Conservation (phyloP, 2,797 vertebrate species). For the Allobates femoralis region DNA sequence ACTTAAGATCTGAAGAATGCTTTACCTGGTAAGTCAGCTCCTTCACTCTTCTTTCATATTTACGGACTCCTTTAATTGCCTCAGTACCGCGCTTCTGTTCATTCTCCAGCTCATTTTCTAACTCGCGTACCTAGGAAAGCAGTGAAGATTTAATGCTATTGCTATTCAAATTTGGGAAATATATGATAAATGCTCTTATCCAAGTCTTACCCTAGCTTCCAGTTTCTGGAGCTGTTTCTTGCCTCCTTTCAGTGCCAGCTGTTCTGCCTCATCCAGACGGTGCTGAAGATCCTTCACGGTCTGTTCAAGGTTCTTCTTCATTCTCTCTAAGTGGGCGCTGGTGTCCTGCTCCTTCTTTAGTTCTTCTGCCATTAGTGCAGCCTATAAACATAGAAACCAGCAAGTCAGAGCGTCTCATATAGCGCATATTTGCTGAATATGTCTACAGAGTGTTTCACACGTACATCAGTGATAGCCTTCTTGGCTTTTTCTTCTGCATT, state of each 20-base stretch:
- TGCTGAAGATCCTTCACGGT: slow-evolving; percentile 81
- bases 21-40: slow-evolving; percentile 90
- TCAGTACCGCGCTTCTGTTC: slow-evolving; percentile 78
- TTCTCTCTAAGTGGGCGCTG: slow-evolving; percentile 84
- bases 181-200: background rate
- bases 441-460: slow-evolving; percentile 46
- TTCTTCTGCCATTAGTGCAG: slow-evolving; percentile 85
- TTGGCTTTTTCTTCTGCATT: slow-evolving; percentile 93
- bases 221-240: slow-evolving; percentile 87
- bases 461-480: slow-evolving; percentile 91
- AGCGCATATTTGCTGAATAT: background rate
- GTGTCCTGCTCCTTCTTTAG: slow-evolving; percentile 89
- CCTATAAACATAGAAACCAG: slow-evolving; percentile 63
- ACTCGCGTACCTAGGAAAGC: slow-evolving; percentile 74
- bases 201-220: slow-evolving; percentile 74
- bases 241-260: slow-evolving; percentile 83
- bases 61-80: slow-evolving; percentile 78
- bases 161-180: too few relatives aligned
- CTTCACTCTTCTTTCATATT: slow-evolving; percentile 90
- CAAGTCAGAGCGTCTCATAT: slow-evolving; percentile 28
- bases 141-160: background rate
- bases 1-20: background rate
- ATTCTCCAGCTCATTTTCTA: slow-evolving; percentile 78
- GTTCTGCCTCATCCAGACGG: slow-evolving; percentile 80
- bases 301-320: slow-evolving; percentile 86